phyloP scores from a whole-genome alignment of 1,140 invertebrate species.

The Macrobrachium rosenbergii region DNA sequence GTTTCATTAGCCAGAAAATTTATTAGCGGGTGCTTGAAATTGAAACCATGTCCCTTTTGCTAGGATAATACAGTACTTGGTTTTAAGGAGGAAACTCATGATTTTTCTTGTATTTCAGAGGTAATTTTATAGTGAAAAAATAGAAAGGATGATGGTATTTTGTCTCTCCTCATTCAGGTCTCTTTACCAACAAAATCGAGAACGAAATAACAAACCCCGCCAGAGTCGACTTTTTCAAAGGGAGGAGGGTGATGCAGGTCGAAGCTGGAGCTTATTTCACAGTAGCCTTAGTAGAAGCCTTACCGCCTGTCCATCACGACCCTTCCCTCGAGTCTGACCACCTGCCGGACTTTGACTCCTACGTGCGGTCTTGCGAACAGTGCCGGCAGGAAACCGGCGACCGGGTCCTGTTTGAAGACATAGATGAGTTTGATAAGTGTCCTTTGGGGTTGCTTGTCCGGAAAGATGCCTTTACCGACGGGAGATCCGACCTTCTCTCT shows the following conservation, averaged over 20 bases:
- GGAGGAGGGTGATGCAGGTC: constrained; percentile 45
- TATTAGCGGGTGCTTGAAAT: too few relatives aligned
- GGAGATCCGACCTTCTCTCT: constrained; percentile 36
- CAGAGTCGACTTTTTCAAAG: constrained; percentile 57
- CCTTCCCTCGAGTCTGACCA: constrained; percentile 12
- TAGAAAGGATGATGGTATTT: not conserved
- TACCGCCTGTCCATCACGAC: constrained; percentile 34
- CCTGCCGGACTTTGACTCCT: constrained; percentile 51
- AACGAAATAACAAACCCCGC: constrained; percentile 59
- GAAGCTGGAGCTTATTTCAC: constrained; percentile 57
- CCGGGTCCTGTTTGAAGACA: constrained; percentile 46
- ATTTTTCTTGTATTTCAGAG: too few relatives aligned
- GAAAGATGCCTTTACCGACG: constrained; percentile 27
- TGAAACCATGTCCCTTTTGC: too few relatives aligned
- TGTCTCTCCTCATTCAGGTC: constrained; percentile 1
- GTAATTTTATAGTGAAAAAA: not conserved
- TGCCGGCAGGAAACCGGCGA: constrained; percentile 52
- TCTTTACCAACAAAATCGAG: constrained; percentile 59
- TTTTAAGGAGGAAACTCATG: too few relatives aligned
- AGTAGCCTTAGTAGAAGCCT: constrained; percentile 52
- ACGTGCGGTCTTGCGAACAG: constrained; percentile 46
- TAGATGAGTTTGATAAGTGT: constrained; percentile 52
- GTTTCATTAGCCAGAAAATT: too few relatives aligned
- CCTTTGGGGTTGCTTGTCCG: constrained; percentile 47
- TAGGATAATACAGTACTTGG: too few relatives aligned